These are phyloP conservation scores for Syritta pipiens DNA, from an alignment of 2,888 invertebrate species.

Conservation along the genomic window DNA sequence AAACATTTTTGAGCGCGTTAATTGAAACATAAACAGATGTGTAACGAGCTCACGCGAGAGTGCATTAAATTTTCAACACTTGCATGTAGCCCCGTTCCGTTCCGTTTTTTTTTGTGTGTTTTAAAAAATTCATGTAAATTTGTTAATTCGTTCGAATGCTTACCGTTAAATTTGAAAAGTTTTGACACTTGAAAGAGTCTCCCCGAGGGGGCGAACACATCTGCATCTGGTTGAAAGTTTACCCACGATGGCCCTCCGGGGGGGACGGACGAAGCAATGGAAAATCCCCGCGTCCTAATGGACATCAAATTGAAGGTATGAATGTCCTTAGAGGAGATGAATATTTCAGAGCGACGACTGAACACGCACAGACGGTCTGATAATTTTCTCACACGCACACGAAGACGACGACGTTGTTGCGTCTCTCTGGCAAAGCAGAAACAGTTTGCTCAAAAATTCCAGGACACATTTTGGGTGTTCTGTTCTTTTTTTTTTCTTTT, in stretches of 20 bases:
- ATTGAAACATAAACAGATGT: slow-evolving; percentile 27
- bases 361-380: slow-evolving; percentile 26
- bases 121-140: slow-evolving; percentile 63
- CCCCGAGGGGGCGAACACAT: background rate
- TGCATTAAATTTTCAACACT: slow-evolving; percentile 33
- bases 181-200: slow-evolving; percentile 26
- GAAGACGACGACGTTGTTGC: background rate
- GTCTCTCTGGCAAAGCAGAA: background rate
- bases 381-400: slow-evolving; percentile 35
- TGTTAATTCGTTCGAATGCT: slow-evolving; percentile 1
- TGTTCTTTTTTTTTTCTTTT: background rate
- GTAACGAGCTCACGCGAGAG: slow-evolving; percentile 1
- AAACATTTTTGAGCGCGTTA: slow-evolving; percentile 23
- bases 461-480: background rate
- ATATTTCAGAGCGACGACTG: slow-evolving; percentile 46
- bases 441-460: slow-evolving; percentile 25
- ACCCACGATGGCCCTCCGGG: slow-evolving; percentile 56
- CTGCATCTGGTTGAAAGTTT: slow-evolving; percentile 50
- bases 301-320: slow-evolving; percentile 57
- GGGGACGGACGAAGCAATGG: too few relatives aligned
- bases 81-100: slow-evolving; percentile 1
- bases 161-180: slow-evolving; percentile 8
- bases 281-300: slow-evolving; percentile 54
- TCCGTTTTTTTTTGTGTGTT: slow-evolving; percentile 5
- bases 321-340: slow-evolving; percentile 43